These are phyloP conservation scores for Bergia sp. DNA, from an alignment of 92 coral and sea anemone species.

Conservation along the genomic window DNA sequence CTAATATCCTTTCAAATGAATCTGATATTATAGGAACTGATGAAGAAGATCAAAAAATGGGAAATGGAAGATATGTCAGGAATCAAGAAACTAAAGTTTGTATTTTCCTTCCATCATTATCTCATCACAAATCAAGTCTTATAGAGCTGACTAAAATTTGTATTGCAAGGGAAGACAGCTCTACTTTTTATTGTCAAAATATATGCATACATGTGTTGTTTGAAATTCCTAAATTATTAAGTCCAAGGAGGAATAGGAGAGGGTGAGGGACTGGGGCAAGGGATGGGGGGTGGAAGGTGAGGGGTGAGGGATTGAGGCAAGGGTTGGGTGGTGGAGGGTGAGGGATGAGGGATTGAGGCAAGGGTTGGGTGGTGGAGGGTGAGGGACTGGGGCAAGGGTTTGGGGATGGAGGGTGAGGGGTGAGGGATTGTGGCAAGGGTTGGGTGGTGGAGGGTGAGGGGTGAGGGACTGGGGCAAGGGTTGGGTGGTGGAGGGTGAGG, in stretches of 20 bases:
- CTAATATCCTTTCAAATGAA: neutral
- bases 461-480: too few relatives aligned
- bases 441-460: too few relatives aligned
- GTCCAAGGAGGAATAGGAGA: neutral
- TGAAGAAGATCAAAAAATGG: conserved; percentile 87
- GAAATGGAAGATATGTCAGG: conserved; percentile 81
- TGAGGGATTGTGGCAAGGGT: too few relatives aligned
- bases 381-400: too few relatives aligned
- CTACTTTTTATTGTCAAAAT: neutral
- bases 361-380: too few relatives aligned
- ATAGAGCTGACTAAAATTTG: neutral
- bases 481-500: too few relatives aligned
- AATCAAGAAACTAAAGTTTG: conserved; percentile 67
- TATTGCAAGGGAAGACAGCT: neutral
- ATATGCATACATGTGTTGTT: neutral
- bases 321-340: too few relatives aligned
- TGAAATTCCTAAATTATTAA: neutral
- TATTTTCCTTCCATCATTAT: neutral
- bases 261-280: too few relatives aligned
- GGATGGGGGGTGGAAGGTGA: too few relatives aligned
- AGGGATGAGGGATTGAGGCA: too few relatives aligned
- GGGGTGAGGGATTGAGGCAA: too few relatives aligned
- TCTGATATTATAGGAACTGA: conserved; percentile 61
- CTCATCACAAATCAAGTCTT: neutral
- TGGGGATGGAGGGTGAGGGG: too few relatives aligned